A percentile compares a stretch with the other conserved stretches of the same genome.
Evolutionary conservation across 2,113 vertebrate genomes (phyloP).

Genomic region (Motacilla alba): DNA sequence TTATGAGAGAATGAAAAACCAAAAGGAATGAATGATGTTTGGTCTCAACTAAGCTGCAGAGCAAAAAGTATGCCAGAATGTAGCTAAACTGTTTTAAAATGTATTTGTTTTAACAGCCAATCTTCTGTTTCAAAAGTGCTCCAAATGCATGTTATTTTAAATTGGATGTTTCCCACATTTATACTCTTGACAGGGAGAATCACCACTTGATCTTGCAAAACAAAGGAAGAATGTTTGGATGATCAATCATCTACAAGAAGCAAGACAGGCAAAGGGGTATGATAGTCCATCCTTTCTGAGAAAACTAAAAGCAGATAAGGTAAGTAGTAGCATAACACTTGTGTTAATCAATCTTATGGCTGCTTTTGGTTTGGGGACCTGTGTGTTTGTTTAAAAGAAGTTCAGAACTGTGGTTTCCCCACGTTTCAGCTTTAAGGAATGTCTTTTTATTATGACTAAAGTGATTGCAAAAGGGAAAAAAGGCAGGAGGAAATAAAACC

Average conservation of each 20-base stretch:
- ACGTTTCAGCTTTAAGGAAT: not conserved
- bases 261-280: constrained; percentile 95
- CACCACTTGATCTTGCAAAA: constrained; percentile 95
- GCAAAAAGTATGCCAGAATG: not conserved
- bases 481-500: not conserved
- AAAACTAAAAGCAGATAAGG: constrained; percentile 97
- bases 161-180: constrained; percentile 8
- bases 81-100: not conserved
- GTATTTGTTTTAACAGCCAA: not conserved
- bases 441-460: not conserved
- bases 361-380: not conserved
- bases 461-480: not conserved
- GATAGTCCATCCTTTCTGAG: constrained; percentile 97
- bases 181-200: constrained; percentile 83
- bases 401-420: not conserved
- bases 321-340: constrained; percentile 40
- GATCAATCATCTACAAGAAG: constrained; percentile 98
- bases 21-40: not conserved
- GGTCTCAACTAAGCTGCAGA: not conserved
- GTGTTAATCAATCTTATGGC: rapidly evolving
- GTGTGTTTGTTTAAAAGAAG: not conserved
- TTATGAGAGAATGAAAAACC: not conserved
- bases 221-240: constrained; percentile 99
- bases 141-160: constrained; percentile 43
- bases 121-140: constrained; percentile 26